Conservation (phyloP, 30 jellyfish, hydroid and myxozoan genomes). For the Hydra vulgaris region DNA sequence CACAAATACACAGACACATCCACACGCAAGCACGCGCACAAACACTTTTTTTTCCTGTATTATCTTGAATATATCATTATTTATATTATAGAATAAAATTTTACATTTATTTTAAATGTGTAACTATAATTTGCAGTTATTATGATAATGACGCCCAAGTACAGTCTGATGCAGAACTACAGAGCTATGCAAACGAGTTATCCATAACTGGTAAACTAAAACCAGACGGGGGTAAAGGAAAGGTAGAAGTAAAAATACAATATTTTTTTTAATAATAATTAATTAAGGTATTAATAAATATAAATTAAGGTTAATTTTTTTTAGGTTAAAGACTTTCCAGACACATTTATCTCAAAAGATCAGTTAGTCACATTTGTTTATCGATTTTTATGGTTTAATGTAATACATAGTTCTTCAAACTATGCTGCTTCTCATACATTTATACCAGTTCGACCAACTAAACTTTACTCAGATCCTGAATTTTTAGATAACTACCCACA, state of each 20-base stretch:
- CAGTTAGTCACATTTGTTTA: conserved; percentile 32
- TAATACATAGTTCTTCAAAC: conserved; percentile 56
- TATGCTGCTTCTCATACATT: conserved; percentile 47
- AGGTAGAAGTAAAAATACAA: conserved; percentile 36
- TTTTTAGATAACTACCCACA: neutral
- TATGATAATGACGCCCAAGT: conserved; percentile 12
- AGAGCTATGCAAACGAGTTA: conserved; percentile 44
- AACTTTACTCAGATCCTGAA: conserved; percentile 18
- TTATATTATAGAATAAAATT: too few species aligned
- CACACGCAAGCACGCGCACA: too few species aligned
- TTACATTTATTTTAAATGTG: too few species aligned
- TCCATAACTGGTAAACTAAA: conserved; percentile 44
- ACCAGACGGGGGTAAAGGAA: conserved; percentile 58
- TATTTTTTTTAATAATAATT: too few species aligned
- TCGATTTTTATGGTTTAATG: conserved; percentile 44
- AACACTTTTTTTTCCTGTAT: too few species aligned
- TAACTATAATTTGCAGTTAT: conserved; percentile 1
- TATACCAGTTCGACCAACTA: conserved; percentile 60
- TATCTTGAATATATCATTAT: too few species aligned
- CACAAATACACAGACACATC: too few species aligned
- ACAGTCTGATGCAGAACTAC: conserved; percentile 43
- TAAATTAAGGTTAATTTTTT: neutral
- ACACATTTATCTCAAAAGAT: conserved; percentile 19
- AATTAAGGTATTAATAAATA: too few species aligned
- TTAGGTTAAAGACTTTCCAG: conserved; percentile 57